Conservation (phyloP, 2,888 invertebrate genomes). For the Drosophila testacea region DNA sequence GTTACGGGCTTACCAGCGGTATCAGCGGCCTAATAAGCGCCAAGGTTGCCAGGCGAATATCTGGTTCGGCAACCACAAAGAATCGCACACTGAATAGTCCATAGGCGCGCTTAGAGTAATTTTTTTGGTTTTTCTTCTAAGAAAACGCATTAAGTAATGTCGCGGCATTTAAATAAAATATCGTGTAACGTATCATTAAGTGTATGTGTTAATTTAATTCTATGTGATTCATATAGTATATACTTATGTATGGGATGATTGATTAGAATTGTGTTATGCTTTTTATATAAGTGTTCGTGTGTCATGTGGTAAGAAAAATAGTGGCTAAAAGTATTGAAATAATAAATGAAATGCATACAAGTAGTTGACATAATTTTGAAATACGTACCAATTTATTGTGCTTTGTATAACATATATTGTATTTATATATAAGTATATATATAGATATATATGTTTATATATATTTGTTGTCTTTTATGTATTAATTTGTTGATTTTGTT, state of each 20-base stretch:
- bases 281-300: conserved; percentile 26
- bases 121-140: conserved; percentile 78
- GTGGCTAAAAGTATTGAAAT: conserved; percentile 48
- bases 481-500: conserved; percentile 37
- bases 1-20: conserved; percentile 81
- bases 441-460: conserved; percentile 39
- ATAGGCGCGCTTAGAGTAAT: conserved; percentile 69
- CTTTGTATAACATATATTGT: conserved; percentile 67
- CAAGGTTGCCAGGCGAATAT: conserved; percentile 81
- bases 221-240: conserved; percentile 35
- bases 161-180: conserved; percentile 32
- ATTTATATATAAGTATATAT: conserved; percentile 43
- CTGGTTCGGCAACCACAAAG: conserved; percentile 83
- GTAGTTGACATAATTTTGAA: conserved; percentile 79
- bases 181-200: conserved; percentile 18
- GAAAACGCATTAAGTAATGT: conserved; percentile 56
- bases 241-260: conserved; percentile 9
- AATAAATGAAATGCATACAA: conserved; percentile 59
- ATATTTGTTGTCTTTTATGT: conserved; percentile 36
- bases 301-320: conserved; percentile 17
- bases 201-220: conserved; percentile 15
- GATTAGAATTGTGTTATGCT: conserved; percentile 13
- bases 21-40: conserved; percentile 82
- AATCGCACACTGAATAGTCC: conserved; percentile 82
- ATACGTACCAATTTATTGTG: conserved; percentile 83